A percentile compares a stretch with the other conserved stretches of the same genome.
Conservation (phyloP, 2,888 invertebrate genomes). For the Drosophila rubida region DNA sequence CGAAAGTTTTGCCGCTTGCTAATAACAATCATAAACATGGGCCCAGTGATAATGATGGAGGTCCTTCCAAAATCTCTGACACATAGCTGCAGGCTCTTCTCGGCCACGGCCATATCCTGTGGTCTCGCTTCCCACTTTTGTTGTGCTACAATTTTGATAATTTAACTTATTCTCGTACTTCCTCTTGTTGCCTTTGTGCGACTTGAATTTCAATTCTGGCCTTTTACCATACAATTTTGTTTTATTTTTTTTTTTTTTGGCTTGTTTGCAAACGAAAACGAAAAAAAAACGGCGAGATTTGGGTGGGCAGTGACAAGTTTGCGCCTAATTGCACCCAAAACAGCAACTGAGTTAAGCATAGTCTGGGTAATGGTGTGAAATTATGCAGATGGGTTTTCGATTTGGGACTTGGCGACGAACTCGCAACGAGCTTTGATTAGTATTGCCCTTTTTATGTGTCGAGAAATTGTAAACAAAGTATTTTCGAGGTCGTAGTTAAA, state of each 20-base stretch:
- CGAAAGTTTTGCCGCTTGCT: constrained; percentile 53
- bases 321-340: constrained; percentile 39
- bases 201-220: constrained; percentile 18
- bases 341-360: neutral
- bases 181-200: constrained; percentile 11
- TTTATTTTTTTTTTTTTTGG: neutral
- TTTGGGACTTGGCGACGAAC: constrained; percentile 7
- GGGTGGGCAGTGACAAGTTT: constrained; percentile 35
- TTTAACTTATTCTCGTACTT: constrained; percentile 52
- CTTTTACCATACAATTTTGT: neutral
- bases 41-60: constrained; percentile 66
- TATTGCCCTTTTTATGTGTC: neutral
- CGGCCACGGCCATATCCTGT: neutral
- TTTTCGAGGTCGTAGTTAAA: constrained; percentile 25
- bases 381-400: constrained; percentile 36
- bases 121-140: constrained; percentile 44
- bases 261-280: neutral
- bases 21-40: constrained; percentile 68
- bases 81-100: constrained; percentile 54
- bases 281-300: constrained; percentile 14
- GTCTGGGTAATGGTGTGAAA: constrained; percentile 28
- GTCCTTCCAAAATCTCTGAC: constrained; percentile 60
- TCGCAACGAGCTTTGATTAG: constrained; percentile 11
- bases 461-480: constrained; percentile 2
- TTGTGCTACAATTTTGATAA: constrained; percentile 57